Conservation (phyloP, 2,113 vertebrate genomes). For the Lanius ludovicianus region DNA sequence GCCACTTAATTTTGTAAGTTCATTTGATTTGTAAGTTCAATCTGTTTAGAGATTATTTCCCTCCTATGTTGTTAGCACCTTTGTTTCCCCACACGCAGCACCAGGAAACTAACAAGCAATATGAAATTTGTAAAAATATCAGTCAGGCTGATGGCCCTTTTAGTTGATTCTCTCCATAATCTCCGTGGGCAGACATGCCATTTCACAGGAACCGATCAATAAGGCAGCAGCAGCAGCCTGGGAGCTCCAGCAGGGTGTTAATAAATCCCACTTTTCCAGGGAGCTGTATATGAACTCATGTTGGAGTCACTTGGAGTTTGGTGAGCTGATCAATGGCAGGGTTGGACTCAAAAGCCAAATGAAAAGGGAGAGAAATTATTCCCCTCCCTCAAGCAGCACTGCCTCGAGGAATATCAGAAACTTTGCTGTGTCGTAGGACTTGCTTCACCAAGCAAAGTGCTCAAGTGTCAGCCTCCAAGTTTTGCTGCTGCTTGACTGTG, state of each 20-base stretch:
- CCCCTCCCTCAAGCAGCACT: background rate
- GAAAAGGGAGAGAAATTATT: background rate
- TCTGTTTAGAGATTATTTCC: background rate
- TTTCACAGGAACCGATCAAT: conserved; percentile 14
- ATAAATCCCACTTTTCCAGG: conserved; percentile 52
- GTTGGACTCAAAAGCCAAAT: background rate
- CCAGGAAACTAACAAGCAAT: conserved; percentile 4
- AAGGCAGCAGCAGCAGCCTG: background rate
- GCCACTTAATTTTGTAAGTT: background rate
- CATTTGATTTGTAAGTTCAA: background rate
- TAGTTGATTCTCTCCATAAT: background rate
- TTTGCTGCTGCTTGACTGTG: background rate
- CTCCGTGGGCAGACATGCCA: background rate
- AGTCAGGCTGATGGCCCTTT: background rate
- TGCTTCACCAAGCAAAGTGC: background rate
- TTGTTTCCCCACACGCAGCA: background rate
- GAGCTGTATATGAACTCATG: background rate
- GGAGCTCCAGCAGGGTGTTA: conserved; percentile 7
- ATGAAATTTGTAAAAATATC: conserved; percentile 1
- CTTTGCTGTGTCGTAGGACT: background rate
- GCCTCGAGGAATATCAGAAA: background rate
- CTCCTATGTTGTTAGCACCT: background rate
- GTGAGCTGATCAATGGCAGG: conserved; percentile 36
- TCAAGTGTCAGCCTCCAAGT: background rate
- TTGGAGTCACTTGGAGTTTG: conserved; percentile 31